A percentile compares a stretch with the other conserved stretches of the same genome.
phyloP scores from a whole-genome alignment of 1,140 invertebrate species.

The Physella acuta region DNA sequence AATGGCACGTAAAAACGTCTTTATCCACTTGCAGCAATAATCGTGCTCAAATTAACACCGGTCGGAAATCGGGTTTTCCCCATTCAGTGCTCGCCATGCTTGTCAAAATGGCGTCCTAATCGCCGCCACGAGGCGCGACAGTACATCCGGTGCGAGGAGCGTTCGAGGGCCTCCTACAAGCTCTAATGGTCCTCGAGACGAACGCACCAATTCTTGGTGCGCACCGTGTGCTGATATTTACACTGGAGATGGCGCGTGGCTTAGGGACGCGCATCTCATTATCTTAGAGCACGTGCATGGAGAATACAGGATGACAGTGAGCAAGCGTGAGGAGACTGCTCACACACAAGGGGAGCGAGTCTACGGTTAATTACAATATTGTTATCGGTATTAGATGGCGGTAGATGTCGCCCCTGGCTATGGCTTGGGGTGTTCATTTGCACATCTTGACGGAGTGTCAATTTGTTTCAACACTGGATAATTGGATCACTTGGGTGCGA shows the following conservation, averaged over 20 bases:
- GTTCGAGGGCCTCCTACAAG: neutral
- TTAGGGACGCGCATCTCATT: neutral
- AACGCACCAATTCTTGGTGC: slow-evolving; percentile 5
- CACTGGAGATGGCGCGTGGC: slow-evolving; percentile 8
- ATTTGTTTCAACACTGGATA: too few relatives aligned
- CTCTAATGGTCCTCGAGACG: neutral
- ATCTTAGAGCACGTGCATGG: neutral
- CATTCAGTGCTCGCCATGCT: too few relatives aligned
- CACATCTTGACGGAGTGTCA: too few relatives aligned
- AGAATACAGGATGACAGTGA: neutral
- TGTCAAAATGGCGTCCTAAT: too few relatives aligned
- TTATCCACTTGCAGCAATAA: too few relatives aligned
- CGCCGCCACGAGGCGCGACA: neutral
- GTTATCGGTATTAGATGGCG: neutral
- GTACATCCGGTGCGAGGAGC: neutral
- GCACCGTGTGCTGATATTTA: slow-evolving; percentile 5
- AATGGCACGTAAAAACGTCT: too few relatives aligned
- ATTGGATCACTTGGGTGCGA: too few relatives aligned
- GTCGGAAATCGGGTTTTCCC: too few relatives aligned
- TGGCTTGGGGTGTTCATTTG: too few relatives aligned
- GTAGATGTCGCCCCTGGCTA: too few relatives aligned
- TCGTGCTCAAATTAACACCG: too few relatives aligned
- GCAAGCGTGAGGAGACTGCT: neutral
- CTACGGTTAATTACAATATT: slow-evolving; percentile 4
- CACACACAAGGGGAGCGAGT: neutral